Percentiles rank a stretch among this genome's conserved stretches.
These are phyloP conservation scores for Caenorhabditis auriculariae DNA, from an alignment of 2,888 invertebrate species.

Conservation along the genomic window DNA sequence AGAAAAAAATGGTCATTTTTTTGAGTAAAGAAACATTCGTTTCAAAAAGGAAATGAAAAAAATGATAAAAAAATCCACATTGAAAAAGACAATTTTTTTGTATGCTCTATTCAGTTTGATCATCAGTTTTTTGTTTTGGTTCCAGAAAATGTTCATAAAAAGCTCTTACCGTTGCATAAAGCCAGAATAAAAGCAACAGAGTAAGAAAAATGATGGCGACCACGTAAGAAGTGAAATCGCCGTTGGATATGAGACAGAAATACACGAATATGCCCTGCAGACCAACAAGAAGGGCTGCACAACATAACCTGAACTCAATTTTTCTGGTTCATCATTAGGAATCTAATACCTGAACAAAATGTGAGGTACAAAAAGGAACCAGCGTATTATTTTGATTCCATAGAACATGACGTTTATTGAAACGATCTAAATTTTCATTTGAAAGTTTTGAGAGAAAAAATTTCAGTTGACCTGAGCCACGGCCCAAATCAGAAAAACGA, in stretches of 20 bases:
- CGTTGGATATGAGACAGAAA: too few species aligned
- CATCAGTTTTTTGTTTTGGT: too few species aligned
- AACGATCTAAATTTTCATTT: conserved; percentile 25
- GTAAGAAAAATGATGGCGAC: background rate
- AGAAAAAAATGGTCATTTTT: too few species aligned
- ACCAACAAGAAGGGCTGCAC: background rate
- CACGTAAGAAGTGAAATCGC: background rate
- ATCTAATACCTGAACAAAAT: conserved; percentile 37
- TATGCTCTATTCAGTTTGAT: too few species aligned
- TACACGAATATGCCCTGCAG: too few species aligned
- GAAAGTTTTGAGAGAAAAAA: too few species aligned
- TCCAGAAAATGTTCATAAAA: too few species aligned
- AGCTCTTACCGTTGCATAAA: conserved; percentile 19
- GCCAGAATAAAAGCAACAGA: background rate
- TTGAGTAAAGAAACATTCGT: too few species aligned
- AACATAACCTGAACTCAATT: conserved; percentile 5
- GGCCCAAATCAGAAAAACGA: conserved; percentile 48
- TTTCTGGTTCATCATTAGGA: background rate
- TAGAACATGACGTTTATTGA: conserved; percentile 52
- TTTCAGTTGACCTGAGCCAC: conserved; percentile 32
- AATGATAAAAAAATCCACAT: too few species aligned
- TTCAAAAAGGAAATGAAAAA: too few species aligned
- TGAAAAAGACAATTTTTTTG: too few species aligned
- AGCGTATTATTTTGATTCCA: conserved; percentile 46
- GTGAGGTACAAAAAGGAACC: conserved; percentile 51